Percentiles rank a stretch among this genome's conserved stretches.
phyloP scores from a whole-genome alignment of 2,888 invertebrate species.

The Tenodera sinensis region DNA sequence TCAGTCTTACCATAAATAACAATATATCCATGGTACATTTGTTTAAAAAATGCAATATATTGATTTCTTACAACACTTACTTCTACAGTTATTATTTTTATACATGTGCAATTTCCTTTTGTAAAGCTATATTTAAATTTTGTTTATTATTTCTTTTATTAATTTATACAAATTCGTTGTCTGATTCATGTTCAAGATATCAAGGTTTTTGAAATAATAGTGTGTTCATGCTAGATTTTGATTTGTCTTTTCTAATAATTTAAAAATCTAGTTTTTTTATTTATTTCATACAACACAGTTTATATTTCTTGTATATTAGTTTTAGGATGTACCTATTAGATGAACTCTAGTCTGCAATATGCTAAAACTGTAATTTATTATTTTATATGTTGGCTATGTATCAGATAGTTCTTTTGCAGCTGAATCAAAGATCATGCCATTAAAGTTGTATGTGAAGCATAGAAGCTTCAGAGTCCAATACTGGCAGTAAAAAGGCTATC shows the following conservation, averaged over 20 bases:
- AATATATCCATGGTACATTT: background rate
- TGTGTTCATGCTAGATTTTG: background rate
- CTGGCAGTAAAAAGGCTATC: background rate
- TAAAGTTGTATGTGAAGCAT: background rate
- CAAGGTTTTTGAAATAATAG: background rate
- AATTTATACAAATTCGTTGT: background rate
- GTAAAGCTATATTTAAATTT: background rate
- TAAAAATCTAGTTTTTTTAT: background rate
- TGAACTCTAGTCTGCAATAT: background rate
- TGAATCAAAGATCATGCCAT: background rate
- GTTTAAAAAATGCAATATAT: background rate
- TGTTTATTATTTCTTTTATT: background rate
- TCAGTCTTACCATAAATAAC: constrained; percentile 4
- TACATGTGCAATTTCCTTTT: background rate
- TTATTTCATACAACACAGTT: background rate
- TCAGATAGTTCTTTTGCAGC: background rate
- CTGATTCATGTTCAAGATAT: background rate
- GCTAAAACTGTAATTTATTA: background rate
- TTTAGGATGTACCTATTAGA: background rate
- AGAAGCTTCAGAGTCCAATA: background rate
- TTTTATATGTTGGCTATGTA: background rate
- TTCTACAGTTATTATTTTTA: background rate
- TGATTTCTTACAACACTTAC: background rate
- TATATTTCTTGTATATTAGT: too few relatives aligned
- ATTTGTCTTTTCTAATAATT: background rate